Percentiles rank a stretch among this genome's conserved stretches.
Evolutionary conservation across 2,113 vertebrate genomes (phyloP).

Genomic region (Rhadina sibilatrix): DNA sequence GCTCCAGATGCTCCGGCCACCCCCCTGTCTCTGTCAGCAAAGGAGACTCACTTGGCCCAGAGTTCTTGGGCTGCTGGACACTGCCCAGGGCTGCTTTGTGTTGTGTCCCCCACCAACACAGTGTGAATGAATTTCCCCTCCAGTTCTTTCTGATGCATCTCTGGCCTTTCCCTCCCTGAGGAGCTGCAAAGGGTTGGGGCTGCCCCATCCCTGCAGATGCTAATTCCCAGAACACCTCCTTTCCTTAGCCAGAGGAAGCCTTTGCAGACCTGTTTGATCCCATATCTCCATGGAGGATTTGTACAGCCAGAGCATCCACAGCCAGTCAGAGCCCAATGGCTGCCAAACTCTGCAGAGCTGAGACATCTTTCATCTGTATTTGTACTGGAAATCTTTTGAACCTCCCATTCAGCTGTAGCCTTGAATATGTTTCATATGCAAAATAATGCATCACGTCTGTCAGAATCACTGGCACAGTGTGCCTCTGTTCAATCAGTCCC

Average conservation of each 20-base stretch:
- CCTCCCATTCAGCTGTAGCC: background rate
- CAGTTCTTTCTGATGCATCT: background rate
- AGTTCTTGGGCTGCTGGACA: background rate
- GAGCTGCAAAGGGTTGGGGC: background rate
- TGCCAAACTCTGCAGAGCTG: background rate
- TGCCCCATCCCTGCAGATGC: background rate
- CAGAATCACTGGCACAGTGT: background rate
- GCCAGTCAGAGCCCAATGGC: background rate
- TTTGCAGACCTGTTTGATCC: background rate
- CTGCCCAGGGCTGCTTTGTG: background rate
- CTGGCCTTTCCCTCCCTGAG: fast-evolving
- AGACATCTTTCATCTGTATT: background rate
- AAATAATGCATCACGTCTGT: background rate
- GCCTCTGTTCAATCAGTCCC: background rate
- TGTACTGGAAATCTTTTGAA: background rate
- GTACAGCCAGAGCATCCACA: background rate
- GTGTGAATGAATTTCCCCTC: background rate
- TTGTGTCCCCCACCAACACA: fast-evolving
- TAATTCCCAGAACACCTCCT: background rate
- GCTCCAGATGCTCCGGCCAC: background rate
- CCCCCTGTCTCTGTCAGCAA: background rate
- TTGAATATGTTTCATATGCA: background rate
- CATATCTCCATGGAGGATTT: background rate
- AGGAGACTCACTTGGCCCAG: background rate
- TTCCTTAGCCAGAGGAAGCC: background rate